A percentile compares a stretch with the other conserved stretches of the same genome.
These are phyloP conservation scores for Acomys russatus DNA, from an alignment of 2,797 vertebrate genomes.

Conservation along the genomic window DNA sequence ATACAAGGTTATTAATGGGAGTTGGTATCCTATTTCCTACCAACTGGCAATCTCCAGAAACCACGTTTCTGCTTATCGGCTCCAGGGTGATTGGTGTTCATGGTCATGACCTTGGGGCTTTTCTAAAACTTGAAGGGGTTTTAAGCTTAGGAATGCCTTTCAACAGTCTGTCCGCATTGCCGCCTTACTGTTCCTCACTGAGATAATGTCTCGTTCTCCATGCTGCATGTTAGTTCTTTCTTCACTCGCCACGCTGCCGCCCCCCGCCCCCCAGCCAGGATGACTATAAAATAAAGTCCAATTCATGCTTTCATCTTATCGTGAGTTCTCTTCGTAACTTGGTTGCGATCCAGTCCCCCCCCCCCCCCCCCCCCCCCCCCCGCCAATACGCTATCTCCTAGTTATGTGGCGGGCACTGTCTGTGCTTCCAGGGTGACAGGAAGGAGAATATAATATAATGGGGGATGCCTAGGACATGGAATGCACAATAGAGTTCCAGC, in stretches of 20 bases:
- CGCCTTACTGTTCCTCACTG: background rate
- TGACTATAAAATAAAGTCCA: background rate
- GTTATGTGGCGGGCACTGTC: background rate
- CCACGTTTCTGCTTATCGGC: background rate
- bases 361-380: background rate
- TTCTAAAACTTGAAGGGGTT: slow-evolving; percentile 16
- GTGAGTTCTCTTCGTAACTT: background rate
- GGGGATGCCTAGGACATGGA: background rate
- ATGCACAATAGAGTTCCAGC: background rate
- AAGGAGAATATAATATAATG: background rate
- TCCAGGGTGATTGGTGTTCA: background rate
- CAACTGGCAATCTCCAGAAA: slow-evolving; percentile 14
- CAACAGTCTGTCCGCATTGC: background rate
- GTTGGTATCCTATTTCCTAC: background rate
- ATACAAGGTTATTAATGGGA: background rate
- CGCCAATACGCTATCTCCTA: background rate
- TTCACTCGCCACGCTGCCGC: background rate
- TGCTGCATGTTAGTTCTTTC: background rate
- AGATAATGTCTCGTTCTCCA: background rate
- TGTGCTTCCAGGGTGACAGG: background rate
- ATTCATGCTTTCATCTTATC: background rate
- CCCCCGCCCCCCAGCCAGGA: no score
- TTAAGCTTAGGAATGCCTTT: background rate
- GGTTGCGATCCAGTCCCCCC: background rate
- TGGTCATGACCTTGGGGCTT: background rate